Evolutionary conservation across 2,888 invertebrate genomes (phyloP), one percentile per base, ranked within the genome.

Genomic region (Drosophila basisetae): DNA sequence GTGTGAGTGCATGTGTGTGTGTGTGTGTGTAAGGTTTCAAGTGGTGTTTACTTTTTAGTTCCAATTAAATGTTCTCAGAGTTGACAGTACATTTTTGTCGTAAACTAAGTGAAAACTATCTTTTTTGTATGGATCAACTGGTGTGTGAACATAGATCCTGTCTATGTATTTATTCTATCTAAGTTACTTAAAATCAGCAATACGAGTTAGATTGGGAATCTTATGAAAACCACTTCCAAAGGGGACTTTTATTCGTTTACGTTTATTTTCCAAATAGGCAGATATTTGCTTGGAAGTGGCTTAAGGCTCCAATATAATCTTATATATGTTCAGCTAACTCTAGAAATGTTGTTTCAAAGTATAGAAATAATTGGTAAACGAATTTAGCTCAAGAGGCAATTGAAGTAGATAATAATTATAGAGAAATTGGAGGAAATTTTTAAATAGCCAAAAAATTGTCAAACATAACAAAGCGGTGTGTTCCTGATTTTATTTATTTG

Each of bases 401-500:
- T 73, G 31, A 25, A 79, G 63, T 56, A 58, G 58, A 64, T 58
- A 74, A 73, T 47, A 65, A 65, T 53, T 28, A 37, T 28, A 68
- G 35, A 50, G 53, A 74, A 61, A 49, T 53, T 63, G 11, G 11
- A 52, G 30, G 28, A 67, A 62, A 43, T 59, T 70, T 49, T 25
- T n/a, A 59, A 47, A 63, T 52, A 68, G 68, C 52, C 53, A 77
- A 61, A 59, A 66, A 75, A 61, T 49, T 56, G 55, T 53, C 63
- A 49, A 16, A 78, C 76, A 81, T 77, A 79, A 63, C 78, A 81
- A 79, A 79, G 78, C 78, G 43, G 31, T 75, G 76, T 37, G 41
- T 60, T 55, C 50, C 59, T 59, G 31, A 60, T 25, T 66, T 67
- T 13, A 13, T 59, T 54, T 43, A 25, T 47, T 35, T 52, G 47